A percentile compares a stretch with the other conserved stretches of the same genome.
These are phyloP conservation scores for Hyalella azteca DNA, from an alignment of 2,888 invertebrate genomes.

Conservation along the genomic window DNA sequence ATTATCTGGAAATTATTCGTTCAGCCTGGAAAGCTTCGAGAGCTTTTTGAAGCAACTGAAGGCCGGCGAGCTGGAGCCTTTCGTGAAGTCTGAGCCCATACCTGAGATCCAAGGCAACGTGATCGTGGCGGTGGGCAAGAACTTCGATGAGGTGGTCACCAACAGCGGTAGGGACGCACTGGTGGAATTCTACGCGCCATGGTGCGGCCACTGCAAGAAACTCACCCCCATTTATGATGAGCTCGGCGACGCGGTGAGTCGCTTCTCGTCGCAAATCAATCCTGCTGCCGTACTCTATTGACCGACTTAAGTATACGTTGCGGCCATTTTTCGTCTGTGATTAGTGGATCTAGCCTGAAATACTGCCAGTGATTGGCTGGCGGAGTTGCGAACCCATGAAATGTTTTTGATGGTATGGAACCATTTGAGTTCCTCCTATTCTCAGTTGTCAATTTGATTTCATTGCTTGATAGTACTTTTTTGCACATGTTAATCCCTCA, in stretches of 20 bases:
- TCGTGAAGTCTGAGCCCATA: conserved; percentile 91
- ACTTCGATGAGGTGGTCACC: conserved; percentile 91
- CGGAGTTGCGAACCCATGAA: too few species aligned
- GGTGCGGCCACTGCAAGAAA: conserved; percentile 99
- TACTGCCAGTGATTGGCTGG: too few species aligned
- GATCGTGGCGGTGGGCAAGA: conserved; percentile 91
- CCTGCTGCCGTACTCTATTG: neutral
- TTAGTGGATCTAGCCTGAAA: too few species aligned
- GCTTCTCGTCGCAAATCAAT: neutral
- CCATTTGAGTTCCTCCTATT: too few species aligned
- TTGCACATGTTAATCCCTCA: too few species aligned
- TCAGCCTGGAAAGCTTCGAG: conserved; percentile 69
- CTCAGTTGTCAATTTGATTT: too few species aligned
- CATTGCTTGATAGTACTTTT: too few species aligned
- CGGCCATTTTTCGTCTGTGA: too few species aligned
- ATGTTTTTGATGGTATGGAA: too few species aligned
- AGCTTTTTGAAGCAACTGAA: conserved; percentile 83
- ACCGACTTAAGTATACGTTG: too few species aligned
- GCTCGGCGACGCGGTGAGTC: conserved; percentile 78
- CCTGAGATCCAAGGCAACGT: conserved; percentile 84
- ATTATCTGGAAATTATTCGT: too few species aligned
- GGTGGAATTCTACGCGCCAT: conserved; percentile 98
- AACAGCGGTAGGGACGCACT: conserved; percentile 91
- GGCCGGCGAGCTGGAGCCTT: conserved; percentile 83
- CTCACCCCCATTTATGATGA: conserved; percentile 93